A percentile compares a stretch with the other conserved stretches of the same genome.
phyloP scores from a whole-genome alignment of 2,797 vertebrate genomes.

The Centroberyx gerrardi region DNA sequence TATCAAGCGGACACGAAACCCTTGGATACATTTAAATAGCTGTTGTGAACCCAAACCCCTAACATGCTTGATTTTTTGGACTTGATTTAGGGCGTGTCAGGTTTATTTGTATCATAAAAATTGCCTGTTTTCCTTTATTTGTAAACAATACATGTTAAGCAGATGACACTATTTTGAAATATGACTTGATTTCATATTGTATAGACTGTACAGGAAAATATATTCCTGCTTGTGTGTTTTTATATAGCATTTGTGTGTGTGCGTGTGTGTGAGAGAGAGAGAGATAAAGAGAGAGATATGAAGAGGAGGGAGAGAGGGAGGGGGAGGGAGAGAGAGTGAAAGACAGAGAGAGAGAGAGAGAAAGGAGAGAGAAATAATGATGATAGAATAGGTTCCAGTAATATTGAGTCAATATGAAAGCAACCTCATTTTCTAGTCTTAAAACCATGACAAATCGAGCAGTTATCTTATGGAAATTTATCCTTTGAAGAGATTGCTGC shows the following conservation, averaged over 20 bases:
- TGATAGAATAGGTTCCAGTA: constrained; percentile 70
- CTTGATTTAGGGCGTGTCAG: constrained; percentile 82
- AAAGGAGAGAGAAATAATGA: constrained; percentile 53
- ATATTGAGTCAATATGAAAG: constrained; percentile 73
- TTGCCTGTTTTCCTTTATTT: constrained; percentile 86
- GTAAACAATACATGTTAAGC: constrained; percentile 84
- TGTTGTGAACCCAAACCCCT: constrained; percentile 77
- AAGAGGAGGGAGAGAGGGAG: background rate
- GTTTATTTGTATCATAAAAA: constrained; percentile 84
- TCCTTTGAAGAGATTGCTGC: constrained; percentile 70
- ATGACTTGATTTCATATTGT: constrained; percentile 87
- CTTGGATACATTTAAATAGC: constrained; percentile 78
- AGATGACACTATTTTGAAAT: constrained; percentile 88
- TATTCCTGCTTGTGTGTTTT: constrained; percentile 84
- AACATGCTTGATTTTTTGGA: constrained; percentile 81
- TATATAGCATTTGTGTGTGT: constrained; percentile 80
- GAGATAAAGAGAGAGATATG: constrained; percentile 13
- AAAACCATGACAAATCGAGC: constrained; percentile 72
- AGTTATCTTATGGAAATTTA: constrained; percentile 68
- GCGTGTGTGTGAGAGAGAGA: constrained; percentile 37
- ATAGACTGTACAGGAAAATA: constrained; percentile 82
- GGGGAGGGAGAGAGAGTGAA: background rate
- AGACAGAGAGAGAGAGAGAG: background rate
- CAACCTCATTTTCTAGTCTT: constrained; percentile 77
- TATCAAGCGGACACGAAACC: constrained; percentile 68